Percentiles rank a stretch among this genome's conserved stretches.
Conservation (phyloP, 2,113 vertebrate genomes). For the Takifugu flavidus region DNA sequence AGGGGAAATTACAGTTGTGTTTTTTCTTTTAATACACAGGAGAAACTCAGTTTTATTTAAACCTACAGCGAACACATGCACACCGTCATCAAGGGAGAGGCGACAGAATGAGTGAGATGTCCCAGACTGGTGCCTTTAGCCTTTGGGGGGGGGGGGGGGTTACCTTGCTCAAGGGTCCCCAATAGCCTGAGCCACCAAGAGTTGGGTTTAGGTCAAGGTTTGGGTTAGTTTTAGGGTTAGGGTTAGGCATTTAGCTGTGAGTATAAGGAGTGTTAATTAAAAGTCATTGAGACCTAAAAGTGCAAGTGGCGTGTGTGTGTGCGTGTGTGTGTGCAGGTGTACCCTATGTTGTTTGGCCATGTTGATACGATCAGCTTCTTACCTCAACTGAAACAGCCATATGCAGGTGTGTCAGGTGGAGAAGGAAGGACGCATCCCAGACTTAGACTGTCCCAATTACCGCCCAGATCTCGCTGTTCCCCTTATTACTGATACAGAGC, state of each 20-base stretch:
- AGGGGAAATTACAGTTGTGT: too few species aligned
- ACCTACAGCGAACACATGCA: too few species aligned
- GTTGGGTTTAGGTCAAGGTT: too few species aligned
- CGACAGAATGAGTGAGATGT: too few species aligned
- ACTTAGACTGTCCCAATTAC: conserved; percentile 15
- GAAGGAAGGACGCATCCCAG: conserved; percentile 6
- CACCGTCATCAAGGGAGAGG: too few species aligned
- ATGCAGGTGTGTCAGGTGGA: conserved; percentile 51
- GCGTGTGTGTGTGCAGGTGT: conserved; percentile 13
- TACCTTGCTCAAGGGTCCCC: too few species aligned
- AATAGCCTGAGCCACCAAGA: too few species aligned
- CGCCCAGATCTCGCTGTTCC: conserved; percentile 1
- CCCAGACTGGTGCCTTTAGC: too few species aligned
- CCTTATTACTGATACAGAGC: conserved; percentile 1
- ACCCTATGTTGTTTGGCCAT: conserved; percentile 7
- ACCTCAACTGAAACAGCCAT: conserved; percentile 62
- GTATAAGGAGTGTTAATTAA: too few species aligned
- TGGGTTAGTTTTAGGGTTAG: not conserved
- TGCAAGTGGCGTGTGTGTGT: not conserved
- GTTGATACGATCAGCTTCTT: conserved; percentile 57
- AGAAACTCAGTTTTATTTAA: too few species aligned
- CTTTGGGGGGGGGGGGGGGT: too few species aligned
- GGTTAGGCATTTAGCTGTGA: not conserved
- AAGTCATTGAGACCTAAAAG: not conserved
- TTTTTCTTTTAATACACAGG: too few species aligned